Evolutionary conservation across 1,140 invertebrate genomes (phyloP).

Genomic region (Drosophila bocqueti): DNA sequence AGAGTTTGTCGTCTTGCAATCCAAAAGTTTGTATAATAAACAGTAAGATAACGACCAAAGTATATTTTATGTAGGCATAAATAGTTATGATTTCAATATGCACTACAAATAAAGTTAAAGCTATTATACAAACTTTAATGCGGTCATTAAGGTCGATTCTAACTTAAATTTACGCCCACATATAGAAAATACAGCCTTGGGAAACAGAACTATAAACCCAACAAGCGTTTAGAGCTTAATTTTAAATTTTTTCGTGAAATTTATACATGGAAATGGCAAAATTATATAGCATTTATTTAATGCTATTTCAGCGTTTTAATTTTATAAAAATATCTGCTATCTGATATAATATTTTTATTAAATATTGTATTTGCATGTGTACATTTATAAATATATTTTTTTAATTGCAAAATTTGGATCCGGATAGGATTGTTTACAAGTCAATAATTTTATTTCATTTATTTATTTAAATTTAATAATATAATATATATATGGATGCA

Average conservation of each 20-base stretch:
- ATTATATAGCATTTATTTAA: too few relatives aligned
- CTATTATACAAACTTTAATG: neutral
- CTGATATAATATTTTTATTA: too few relatives aligned
- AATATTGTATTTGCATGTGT: too few relatives aligned
- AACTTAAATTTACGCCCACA: neutral
- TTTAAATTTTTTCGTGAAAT: too few relatives aligned
- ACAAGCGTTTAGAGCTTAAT: too few relatives aligned
- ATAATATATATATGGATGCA: too few relatives aligned
- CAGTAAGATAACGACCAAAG: slow-evolving; percentile 1
- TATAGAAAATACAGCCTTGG: neutral
- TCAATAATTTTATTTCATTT: too few relatives aligned
- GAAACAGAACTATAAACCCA: neutral
- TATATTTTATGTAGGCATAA: neutral
- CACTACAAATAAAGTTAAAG: neutral
- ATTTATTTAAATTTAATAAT: too few relatives aligned
- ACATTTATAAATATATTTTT: too few relatives aligned
- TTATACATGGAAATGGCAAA: too few relatives aligned
- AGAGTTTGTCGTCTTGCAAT: neutral
- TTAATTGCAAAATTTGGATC: too few relatives aligned
- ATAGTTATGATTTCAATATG: neutral
- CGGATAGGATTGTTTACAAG: too few relatives aligned
- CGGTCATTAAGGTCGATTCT: neutral
- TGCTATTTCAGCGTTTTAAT: neutral
- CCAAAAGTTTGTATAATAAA: neutral
- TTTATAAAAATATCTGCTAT: neutral